These are phyloP conservation scores for Pogonocichla stellata DNA, from an alignment of 2,113 vertebrate genomes.

Conservation along the genomic window DNA sequence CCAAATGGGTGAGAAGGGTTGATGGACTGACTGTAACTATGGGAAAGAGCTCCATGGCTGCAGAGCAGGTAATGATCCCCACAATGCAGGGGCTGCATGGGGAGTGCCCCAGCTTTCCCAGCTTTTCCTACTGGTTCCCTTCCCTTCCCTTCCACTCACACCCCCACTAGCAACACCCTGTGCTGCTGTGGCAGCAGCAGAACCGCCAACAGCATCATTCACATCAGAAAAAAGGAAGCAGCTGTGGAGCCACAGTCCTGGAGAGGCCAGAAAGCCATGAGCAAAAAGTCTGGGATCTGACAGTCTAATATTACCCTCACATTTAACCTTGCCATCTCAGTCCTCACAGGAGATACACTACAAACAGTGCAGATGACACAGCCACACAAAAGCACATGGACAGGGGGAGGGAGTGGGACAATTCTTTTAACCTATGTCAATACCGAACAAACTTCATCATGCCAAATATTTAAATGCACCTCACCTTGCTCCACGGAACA, in stretches of 20 bases:
- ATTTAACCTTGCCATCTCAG: not conserved
- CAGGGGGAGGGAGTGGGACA: not conserved
- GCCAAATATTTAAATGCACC: not conserved
- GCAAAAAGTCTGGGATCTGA: not conserved
- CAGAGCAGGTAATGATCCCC: not conserved
- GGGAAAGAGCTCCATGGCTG: not conserved
- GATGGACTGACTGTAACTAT: rapidly evolving
- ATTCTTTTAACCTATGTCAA: not conserved
- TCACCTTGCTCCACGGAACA: not conserved
- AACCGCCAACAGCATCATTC: not conserved
- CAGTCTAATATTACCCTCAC: not conserved
- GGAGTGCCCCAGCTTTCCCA: not conserved
- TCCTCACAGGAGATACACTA: not conserved
- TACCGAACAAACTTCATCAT: not conserved
- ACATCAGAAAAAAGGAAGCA: not conserved
- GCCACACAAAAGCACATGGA: not conserved
- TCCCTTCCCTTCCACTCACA: not conserved
- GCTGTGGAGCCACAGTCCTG: not conserved
- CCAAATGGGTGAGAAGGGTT: not conserved
- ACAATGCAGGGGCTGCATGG: rapidly evolving
- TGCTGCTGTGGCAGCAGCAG: not conserved
- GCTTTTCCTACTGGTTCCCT: not conserved
- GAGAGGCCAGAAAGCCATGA: not conserved
- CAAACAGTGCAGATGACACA: not conserved
- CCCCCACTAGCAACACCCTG: not conserved